phyloP scores from a whole-genome alignment of 1,140 invertebrate genomes.

The Campoletis sonorensis region DNA sequence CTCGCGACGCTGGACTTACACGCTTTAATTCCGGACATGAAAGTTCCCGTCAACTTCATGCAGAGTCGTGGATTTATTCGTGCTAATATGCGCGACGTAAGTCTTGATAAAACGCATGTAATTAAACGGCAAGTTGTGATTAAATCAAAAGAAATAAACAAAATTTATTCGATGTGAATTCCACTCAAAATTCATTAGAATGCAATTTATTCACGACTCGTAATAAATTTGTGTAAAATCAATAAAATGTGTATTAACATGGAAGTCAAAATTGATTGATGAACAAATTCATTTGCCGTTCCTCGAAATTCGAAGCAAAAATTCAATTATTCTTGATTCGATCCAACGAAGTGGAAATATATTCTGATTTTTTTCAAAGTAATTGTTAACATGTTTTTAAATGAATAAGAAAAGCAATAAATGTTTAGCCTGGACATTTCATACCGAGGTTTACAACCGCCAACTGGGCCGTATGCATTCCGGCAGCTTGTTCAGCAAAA shows the following conservation, averaged over 20 bases:
- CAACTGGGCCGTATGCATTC: slow-evolving; percentile 84
- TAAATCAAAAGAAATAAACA: background rate
- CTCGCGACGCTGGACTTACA: slow-evolving; percentile 80
- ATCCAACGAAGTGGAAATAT: too few species aligned
- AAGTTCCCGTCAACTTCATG: slow-evolving; percentile 79
- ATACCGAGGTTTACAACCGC: slow-evolving; percentile 82
- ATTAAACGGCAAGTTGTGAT: too few species aligned
- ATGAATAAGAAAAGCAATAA: slow-evolving; percentile 23
- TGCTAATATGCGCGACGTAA: slow-evolving; percentile 81
- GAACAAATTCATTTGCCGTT: background rate
- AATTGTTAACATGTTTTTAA: background rate
- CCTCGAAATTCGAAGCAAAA: background rate
- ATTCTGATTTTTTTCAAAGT: too few species aligned
- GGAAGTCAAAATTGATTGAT: too few species aligned
- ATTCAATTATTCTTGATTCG: background rate
- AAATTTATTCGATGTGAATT: background rate
- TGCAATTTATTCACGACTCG: too few species aligned
- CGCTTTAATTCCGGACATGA: slow-evolving; percentile 76
- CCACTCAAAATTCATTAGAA: too few species aligned
- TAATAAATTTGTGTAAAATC: too few species aligned
- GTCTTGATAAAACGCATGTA: slow-evolving; percentile 60
- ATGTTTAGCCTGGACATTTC: slow-evolving; percentile 81
- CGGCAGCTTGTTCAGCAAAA: slow-evolving; percentile 78
- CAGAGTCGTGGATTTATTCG: slow-evolving; percentile 80
- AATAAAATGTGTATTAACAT: too few species aligned